A percentile compares a stretch with the other conserved stretches of the same genome.
Conservation (phyloP, 2,888 invertebrate species). For the Nymphalis urticae region DNA sequence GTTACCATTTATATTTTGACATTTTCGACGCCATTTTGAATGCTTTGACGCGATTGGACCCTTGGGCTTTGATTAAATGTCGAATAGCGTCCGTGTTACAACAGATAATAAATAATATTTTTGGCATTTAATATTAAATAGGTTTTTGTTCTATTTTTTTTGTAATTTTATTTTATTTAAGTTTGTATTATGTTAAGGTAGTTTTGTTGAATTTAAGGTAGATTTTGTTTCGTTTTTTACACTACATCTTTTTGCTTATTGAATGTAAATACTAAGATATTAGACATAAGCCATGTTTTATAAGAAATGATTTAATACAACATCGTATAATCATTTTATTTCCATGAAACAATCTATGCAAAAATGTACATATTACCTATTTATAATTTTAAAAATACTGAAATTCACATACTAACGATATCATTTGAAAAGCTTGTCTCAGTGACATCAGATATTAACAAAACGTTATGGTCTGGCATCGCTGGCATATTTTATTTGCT, state of each 20-base stretch:
- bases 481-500: conserved; percentile 30
- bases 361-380: too few relatives aligned
- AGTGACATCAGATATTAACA: conserved; percentile 23
- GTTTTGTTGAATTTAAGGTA: too few relatives aligned
- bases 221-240: too few relatives aligned
- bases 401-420: too few relatives aligned
- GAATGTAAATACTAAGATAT: too few relatives aligned
- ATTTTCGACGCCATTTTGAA: conserved; percentile 47
- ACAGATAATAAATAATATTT: not conserved
- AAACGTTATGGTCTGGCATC: conserved; percentile 15
- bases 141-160: not conserved
- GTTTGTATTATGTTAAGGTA: not conserved
- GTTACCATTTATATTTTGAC: conserved; percentile 48
- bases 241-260: too few relatives aligned
- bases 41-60: conserved; percentile 22
- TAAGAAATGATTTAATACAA: too few relatives aligned
- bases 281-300: too few relatives aligned
- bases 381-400: too few relatives aligned
- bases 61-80: conserved; percentile 18
- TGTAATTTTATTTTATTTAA: not conserved
- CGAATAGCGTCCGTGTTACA: conserved; percentile 1
- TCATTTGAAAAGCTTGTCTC: not conserved
- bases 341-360: too few relatives aligned
- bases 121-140: not conserved
- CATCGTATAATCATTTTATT: too few relatives aligned